These are phyloP conservation scores for Euthynnus affinis DNA, from an alignment of 2,797 vertebrate genomes.

Conservation along the genomic window DNA sequence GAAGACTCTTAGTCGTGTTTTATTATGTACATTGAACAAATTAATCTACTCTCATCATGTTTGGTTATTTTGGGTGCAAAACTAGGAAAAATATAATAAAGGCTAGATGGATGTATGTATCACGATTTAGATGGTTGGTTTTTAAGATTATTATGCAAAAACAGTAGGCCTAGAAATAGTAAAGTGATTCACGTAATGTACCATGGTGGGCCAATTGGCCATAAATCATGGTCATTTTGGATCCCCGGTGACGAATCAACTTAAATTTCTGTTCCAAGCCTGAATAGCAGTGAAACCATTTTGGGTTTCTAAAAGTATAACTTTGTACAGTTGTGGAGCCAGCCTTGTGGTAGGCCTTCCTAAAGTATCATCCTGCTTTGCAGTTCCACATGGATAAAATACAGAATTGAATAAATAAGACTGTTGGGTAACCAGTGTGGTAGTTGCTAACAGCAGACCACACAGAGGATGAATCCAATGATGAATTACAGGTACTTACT, in stretches of 20 bases:
- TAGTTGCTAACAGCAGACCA: constrained; percentile 56
- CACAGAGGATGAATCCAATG: constrained; percentile 63
- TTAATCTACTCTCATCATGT: neutral
- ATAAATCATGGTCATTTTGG: neutral
- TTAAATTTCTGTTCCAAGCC: constrained; percentile 28
- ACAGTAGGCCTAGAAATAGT: neutral
- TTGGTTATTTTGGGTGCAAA: neutral
- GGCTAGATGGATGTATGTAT: neutral
- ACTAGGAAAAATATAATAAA: neutral
- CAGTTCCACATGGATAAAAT: constrained; percentile 25
- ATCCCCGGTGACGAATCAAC: neutral
- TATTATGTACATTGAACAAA: neutral
- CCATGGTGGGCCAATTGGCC: neutral
- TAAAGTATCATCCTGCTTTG: constrained; percentile 22
- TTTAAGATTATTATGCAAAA: neutral
- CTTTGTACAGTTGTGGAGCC: constrained; percentile 12
- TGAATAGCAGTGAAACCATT: constrained; percentile 24
- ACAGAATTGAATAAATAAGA: constrained; percentile 42
- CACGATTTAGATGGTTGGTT: neutral
- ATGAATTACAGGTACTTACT: constrained; percentile 60
- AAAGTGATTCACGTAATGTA: neutral
- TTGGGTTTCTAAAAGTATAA: constrained; percentile 45
- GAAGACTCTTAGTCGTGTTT: neutral
- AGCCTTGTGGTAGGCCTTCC: constrained; percentile 16
- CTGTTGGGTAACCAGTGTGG: constrained; percentile 22